A percentile compares a stretch with the other conserved stretches of the same genome.
Evolutionary conservation across 2,888 invertebrate species (phyloP).

Genomic region (Ashinkailepas kermadecensis): DNA sequence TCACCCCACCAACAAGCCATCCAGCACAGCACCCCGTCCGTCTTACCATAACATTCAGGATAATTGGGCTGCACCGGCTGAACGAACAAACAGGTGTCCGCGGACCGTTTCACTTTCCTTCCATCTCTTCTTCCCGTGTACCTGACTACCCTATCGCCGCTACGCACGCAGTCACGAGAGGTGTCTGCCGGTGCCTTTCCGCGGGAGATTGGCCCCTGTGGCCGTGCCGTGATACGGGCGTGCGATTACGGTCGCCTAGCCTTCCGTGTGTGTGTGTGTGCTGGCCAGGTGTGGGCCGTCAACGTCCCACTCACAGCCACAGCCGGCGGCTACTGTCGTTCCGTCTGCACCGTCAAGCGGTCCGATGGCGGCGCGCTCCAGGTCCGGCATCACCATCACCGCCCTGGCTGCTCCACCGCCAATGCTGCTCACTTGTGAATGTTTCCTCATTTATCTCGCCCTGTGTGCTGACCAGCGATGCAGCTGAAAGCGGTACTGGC

Average conservation of each 20-base stretch:
- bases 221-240: neutral
- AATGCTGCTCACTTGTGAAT: too few relatives aligned
- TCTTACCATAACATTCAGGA: slow-evolving; percentile 8
- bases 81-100: slow-evolving; percentile 6
- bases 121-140: neutral
- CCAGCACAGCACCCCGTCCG: neutral
- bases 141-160: neutral
- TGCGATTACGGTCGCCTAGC: slow-evolving; percentile 10
- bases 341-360: too few relatives aligned
- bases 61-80: neutral
- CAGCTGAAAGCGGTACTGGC: too few relatives aligned
- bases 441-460: too few relatives aligned
- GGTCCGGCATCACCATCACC: too few relatives aligned
- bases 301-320: too few relatives aligned
- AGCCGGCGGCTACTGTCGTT: too few relatives aligned
- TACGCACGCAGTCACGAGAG: neutral
- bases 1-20: neutral
- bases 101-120: slow-evolving; percentile 4
- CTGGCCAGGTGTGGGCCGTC: slow-evolving; percentile 9
- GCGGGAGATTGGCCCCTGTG: neutral
- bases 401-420: too few relatives aligned
- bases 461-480: too few relatives aligned
- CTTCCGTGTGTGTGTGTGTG: neutral
- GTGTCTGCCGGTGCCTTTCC: neutral
- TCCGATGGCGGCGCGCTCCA: too few relatives aligned